phyloP scores from a whole-genome alignment of 2,797 vertebrate species.

The Rachycentron canadum region DNA sequence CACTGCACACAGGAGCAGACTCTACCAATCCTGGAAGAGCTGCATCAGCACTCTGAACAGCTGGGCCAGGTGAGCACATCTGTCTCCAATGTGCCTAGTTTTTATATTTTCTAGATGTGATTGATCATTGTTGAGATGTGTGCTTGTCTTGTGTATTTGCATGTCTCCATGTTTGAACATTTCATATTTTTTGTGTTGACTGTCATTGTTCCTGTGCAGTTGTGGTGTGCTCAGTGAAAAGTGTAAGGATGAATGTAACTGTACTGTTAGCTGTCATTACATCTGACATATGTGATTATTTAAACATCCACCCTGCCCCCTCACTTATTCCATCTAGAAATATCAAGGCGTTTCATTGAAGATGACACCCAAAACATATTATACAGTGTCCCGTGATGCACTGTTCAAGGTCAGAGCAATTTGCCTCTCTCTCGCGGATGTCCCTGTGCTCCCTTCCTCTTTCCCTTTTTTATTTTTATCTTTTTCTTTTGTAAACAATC shows the following conservation, averaged over 20 bases:
- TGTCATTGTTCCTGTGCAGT: conserved; percentile 68
- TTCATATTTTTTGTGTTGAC: conserved; percentile 65
- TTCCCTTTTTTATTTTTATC: conserved; percentile 31
- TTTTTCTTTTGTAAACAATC: conserved; percentile 59
- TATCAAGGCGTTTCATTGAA: conserved; percentile 90
- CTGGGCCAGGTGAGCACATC: conserved; percentile 91
- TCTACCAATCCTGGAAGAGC: conserved; percentile 94
- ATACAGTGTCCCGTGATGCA: conserved; percentile 89
- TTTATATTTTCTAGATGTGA: conserved; percentile 40
- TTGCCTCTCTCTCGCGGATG: conserved; percentile 82
- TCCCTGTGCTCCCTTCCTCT: conserved; percentile 69
- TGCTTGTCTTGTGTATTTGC: conserved; percentile 60
- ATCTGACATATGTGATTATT: conserved; percentile 80
- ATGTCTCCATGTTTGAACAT: conserved; percentile 73
- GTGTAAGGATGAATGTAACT: conserved; percentile 69
- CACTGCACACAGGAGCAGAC: conserved; percentile 98
- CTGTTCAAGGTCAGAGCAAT: conserved; percentile 89
- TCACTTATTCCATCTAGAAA: conserved; percentile 90
- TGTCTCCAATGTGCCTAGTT: conserved; percentile 21
- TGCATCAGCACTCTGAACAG: conserved; percentile 98
- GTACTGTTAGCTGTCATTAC: conserved; percentile 76
- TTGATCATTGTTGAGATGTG: conserved; percentile 41
- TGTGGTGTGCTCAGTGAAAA: conserved; percentile 68
- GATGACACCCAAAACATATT: conserved; percentile 90
- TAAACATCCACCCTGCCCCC: conserved; percentile 82